A percentile compares a stretch with the other conserved stretches of the same genome.
Evolutionary conservation across 2,888 invertebrate species (phyloP).

Genomic region (Parapristionchus giblindavisi): DNA sequence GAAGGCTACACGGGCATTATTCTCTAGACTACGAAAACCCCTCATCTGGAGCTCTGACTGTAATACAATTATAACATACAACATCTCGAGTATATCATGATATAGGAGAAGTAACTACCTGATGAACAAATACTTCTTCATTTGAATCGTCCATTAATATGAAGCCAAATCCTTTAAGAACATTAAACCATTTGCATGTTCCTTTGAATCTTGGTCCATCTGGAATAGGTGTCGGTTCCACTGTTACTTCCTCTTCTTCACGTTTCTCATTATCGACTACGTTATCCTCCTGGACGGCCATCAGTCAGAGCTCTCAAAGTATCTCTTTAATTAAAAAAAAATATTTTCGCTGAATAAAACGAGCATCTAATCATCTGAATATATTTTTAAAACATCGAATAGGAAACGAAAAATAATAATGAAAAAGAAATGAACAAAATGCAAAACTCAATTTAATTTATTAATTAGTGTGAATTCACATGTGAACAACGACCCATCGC

Average conservation of each 20-base stretch:
- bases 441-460: too few relatives aligned
- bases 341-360: background rate
- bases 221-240: too few relatives aligned
- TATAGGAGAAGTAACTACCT: conserved; percentile 69
- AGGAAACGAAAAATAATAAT: background rate
- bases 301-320: conserved; percentile 33
- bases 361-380: background rate
- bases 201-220: conserved; percentile 22
- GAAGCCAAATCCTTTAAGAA: conserved; percentile 93
- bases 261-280: background rate
- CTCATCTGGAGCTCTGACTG: conserved; percentile 90
- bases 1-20: conserved; percentile 88
- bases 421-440: background rate
- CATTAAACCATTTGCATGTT: conserved; percentile 80
- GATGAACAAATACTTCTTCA: conserved; percentile 91
- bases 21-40: conserved; percentile 87
- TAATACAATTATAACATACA: background rate
- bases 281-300: conserved; percentile 26
- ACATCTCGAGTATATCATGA: background rate
- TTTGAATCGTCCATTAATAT: conserved; percentile 88
- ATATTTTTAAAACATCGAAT: background rate
- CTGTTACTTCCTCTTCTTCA: conserved; percentile 18
- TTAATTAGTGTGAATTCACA: too few relatives aligned
- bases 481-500: too few relatives aligned
- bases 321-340: background rate